Percentiles rank a stretch among this genome's conserved stretches.
phyloP scores from a whole-genome alignment of 92 coral and sea anemone genomes.

The Blastomussa wellsi region DNA sequence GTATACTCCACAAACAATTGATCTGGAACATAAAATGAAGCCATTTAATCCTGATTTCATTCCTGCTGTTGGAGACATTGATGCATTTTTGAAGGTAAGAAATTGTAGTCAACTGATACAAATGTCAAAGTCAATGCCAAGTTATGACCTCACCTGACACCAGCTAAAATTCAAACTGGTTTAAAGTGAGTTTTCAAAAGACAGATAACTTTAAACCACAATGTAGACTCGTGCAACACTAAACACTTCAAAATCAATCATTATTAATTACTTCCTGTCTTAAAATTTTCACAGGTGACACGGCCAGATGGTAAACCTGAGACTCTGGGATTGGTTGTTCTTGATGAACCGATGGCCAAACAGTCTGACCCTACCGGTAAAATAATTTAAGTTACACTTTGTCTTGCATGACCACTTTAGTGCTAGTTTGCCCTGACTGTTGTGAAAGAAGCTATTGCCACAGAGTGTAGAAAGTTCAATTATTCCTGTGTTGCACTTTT shows the following conservation, averaged over 20 bases:
- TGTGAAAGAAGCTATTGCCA: neutral
- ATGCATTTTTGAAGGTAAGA: conserved; percentile 93
- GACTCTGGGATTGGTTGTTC: conserved; percentile 82
- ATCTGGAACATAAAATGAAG: conserved; percentile 90
- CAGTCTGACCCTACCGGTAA: conserved; percentile 98
- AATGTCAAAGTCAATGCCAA: neutral
- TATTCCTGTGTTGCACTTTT: too few relatives aligned
- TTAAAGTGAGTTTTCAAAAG: too few relatives aligned
- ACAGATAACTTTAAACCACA: too few relatives aligned
- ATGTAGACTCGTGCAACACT: too few relatives aligned
- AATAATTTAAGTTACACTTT: neutral
- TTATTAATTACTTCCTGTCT: too few relatives aligned
- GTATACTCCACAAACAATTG: conserved; percentile 95
- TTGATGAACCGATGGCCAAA: conserved; percentile 97
- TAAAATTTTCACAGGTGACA: conserved; percentile 65
- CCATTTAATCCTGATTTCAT: conserved; percentile 98
- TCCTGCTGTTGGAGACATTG: conserved; percentile 98
- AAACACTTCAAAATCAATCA: too few relatives aligned
- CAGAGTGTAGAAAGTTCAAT: neutral
- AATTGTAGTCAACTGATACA: neutral
- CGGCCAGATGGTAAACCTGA: conserved; percentile 99
- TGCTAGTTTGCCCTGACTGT: too few relatives aligned
- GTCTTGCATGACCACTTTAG: neutral
- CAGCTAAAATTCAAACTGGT: too few relatives aligned
- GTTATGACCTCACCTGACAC: neutral